Evolutionary conservation across 37 sponge, comb jelly and placozoan genomes (phyloP).

Genomic region (Tethya wilhelma): DNA sequence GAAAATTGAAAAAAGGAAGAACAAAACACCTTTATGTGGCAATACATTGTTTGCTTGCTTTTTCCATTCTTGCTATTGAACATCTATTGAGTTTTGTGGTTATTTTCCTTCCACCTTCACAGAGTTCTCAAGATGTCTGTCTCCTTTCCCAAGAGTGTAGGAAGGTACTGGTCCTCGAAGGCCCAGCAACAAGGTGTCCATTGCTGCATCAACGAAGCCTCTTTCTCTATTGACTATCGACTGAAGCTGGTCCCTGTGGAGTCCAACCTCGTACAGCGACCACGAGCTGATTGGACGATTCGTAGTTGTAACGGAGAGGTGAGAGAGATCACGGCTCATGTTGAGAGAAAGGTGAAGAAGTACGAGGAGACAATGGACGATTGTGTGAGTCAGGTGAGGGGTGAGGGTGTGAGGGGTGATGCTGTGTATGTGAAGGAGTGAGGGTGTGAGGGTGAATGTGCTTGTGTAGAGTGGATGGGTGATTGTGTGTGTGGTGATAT

Average conservation of each 20-base stretch:
- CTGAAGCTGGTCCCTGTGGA: constrained; percentile 55
- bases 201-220: constrained; percentile 32
- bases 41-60: too few species aligned
- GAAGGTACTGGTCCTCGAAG: constrained; percentile 80
- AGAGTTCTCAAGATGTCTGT: constrained; percentile 62
- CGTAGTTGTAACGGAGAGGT: constrained; percentile 34
- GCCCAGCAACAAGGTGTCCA: constrained; percentile 69
- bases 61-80: too few species aligned
- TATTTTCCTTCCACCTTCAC: neutral
- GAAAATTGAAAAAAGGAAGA: too few species aligned
- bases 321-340: constrained; percentile 23
- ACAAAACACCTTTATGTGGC: too few species aligned
- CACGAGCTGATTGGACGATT: constrained; percentile 63
- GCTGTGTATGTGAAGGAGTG: too few species aligned
- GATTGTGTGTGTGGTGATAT: too few species aligned
- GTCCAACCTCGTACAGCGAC: constrained; percentile 71
- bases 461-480: too few species aligned
- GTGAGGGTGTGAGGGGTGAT: too few species aligned
- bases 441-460: too few species aligned
- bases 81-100: neutral
- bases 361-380: too few species aligned
- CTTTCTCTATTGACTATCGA: constrained; percentile 25
- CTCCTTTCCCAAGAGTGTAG: constrained; percentile 31
- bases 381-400: too few species aligned
- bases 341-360: constrained; percentile 31